Evolutionary conservation across 2,888 invertebrate genomes (phyloP).

Genomic region (Leucophenga montana): DNA sequence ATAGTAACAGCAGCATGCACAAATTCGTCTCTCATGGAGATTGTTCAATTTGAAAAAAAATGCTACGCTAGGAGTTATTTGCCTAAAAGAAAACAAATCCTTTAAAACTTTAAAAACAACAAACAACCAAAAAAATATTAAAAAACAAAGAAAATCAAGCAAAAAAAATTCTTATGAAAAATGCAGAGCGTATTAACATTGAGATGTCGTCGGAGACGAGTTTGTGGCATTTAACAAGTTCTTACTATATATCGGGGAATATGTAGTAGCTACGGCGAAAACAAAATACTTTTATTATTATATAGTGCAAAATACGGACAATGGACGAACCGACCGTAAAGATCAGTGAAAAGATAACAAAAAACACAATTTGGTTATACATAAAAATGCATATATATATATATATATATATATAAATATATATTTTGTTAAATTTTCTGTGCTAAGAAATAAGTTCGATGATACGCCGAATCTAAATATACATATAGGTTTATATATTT

Average conservation of each 20-base stretch:
- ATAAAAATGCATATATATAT: not conserved
- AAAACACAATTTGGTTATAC: constrained; percentile 18
- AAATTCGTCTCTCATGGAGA: no score
- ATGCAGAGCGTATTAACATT: no score
- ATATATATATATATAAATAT: not conserved
- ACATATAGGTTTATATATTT: constrained; percentile 25
- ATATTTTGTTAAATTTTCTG: constrained; percentile 24
- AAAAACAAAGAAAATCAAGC: not conserved
- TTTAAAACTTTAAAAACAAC: no score
- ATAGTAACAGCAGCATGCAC: not conserved
- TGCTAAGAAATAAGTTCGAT: constrained; percentile 20
- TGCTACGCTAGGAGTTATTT: no score
- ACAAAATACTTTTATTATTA: not conserved
- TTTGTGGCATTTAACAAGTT: no score
- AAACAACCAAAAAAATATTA: not conserved
- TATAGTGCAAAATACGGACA: not conserved
- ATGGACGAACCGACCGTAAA: not conserved
- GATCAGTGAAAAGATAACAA: not conserved
- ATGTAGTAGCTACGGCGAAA: no score
- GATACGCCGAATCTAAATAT: constrained; percentile 9
- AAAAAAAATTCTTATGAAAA: not conserved
- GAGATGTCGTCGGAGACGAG: no score
- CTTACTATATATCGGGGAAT: no score
- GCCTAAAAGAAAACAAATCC: no score
- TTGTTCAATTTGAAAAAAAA: no score